Evolutionary conservation across 2,888 invertebrate genomes (phyloP), one percentile per base, ranked within the genome.

Genomic region (Acanthosepion pharaonis): DNA sequence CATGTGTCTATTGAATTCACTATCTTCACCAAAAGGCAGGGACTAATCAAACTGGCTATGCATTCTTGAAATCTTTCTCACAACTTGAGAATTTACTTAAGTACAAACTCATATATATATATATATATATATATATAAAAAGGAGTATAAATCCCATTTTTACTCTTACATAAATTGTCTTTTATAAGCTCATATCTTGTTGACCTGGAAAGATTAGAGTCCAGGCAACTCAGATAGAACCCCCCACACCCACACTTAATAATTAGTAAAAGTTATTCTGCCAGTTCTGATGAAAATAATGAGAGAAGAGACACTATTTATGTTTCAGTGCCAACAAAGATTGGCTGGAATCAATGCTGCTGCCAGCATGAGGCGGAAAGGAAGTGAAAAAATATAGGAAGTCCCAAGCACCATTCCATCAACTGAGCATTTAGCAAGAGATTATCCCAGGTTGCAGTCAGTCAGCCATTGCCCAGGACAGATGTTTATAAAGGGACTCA

Each of bases 371-470:
- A n/a, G n/a, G 33, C n/a, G n/a, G 5, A 11, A n/a, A 23, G 15
- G n/a, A 78, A n/a, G 18, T 78, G n/a, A 78, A 78, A 78, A 78
- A 78, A 78, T 33, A 78, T 78, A n/a, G 78, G 33, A 78, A 78
- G 78, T 78, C 78, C 78, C 78, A 78, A 78, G 78, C 78, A 78
- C 78, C 78, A 78, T 78, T 78, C 78, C 78, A 78, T 78, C 78
- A 78, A 78, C 78, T 78, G 78, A 78, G 78, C 78, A n/a, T 78
- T 78, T 78, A 78, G 78, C 78, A 78, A 42, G n/a, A 78, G 78
- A 78, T 33, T 78, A 78, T 78, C 78, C 78, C 78, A 78, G 78
- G 78, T 78, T 78, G 78, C 15, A 78, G n/a, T 78, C 78, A 78
- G n/a, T 78, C 78, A n/a, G 78, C n/a, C 42, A 42, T 42, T n/a